These are phyloP conservation scores for Dendronephthya gigantea DNA, from an alignment of 64 coral and sea anemone species.

Conservation along the genomic window DNA sequence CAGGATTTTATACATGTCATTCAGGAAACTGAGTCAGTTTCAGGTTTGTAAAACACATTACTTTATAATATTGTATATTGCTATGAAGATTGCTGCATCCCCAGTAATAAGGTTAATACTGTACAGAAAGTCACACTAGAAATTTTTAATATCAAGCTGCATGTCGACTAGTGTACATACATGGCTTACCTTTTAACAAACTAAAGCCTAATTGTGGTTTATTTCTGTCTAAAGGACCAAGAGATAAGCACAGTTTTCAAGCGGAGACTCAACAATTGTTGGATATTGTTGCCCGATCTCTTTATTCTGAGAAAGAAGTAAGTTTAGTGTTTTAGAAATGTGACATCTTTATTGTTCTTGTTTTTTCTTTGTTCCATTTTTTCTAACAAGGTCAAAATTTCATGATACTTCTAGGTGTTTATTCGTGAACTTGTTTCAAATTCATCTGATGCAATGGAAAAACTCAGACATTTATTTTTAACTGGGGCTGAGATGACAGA, in stretches of 20 bases:
- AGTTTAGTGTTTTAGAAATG: not conserved
- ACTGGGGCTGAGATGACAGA: conserved; percentile 67
- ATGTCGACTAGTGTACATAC: no score
- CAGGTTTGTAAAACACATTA: not conserved
- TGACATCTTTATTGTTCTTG: not conserved
- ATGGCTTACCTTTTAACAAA: no score
- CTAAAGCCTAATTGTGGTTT: not conserved
- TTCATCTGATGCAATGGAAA: conserved; percentile 87
- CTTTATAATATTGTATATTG: not conserved
- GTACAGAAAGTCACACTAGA: no score
- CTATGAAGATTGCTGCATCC: not conserved
- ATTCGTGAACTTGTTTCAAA: conserved; percentile 95
- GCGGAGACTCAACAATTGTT: conserved; percentile 88
- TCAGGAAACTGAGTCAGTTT: not conserved
- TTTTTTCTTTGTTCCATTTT: not conserved
- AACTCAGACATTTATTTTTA: conserved; percentile 69
- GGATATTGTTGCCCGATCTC: conserved; percentile 92
- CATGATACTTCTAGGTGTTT: conserved; percentile 48
- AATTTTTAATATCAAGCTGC: no score
- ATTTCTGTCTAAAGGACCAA: conserved; percentile 42
- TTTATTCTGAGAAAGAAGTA: conserved; percentile 98
- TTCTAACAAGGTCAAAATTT: not conserved
- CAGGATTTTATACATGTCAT: conserved; percentile 2
- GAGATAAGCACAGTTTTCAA: conserved; percentile 62
- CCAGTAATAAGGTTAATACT: no score